Conservation (phyloP, 2,888 invertebrate genomes). For the Cotesia congregata region DNA sequence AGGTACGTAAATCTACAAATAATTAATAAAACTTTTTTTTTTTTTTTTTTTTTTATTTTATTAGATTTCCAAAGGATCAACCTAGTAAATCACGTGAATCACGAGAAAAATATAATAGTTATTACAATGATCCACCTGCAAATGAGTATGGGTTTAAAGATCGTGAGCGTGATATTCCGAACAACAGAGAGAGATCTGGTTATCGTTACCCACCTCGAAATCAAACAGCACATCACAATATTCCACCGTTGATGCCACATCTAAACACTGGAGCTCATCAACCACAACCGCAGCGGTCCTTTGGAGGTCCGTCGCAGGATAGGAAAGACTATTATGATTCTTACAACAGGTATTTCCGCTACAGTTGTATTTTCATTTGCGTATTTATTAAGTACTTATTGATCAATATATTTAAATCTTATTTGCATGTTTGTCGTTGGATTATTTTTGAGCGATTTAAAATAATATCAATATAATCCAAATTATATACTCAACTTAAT, state of each 20-base stretch:
- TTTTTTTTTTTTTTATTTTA: constrained; percentile 28
- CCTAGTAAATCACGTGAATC: constrained; percentile 64
- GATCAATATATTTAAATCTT: constrained; percentile 38
- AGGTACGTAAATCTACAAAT: too few species aligned
- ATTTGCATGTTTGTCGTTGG: constrained; percentile 32
- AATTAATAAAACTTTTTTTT: too few species aligned
- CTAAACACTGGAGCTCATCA: constrained; percentile 22
- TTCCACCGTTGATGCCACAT: constrained; percentile 50
- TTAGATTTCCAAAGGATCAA: constrained; percentile 65
- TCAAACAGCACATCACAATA: constrained; percentile 62
- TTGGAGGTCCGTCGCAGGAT: constrained; percentile 58
- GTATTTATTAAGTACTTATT: constrained; percentile 58
- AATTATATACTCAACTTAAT: constrained; percentile 33
- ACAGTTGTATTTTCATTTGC: constrained; percentile 69
- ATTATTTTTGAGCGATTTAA: constrained; percentile 17
- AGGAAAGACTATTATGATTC: constrained; percentile 72
- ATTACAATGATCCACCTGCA: constrained; percentile 64
- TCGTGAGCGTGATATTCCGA: constrained; percentile 62
- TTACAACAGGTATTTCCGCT: constrained; percentile 71
- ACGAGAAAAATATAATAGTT: constrained; percentile 63
- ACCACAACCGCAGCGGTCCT: constrained; percentile 16
- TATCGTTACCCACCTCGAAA: constrained; percentile 63
- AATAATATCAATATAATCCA: constrained; percentile 20
- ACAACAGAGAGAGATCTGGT: constrained; percentile 47
- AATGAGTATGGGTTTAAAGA: constrained; percentile 65